A percentile compares a stretch with the other conserved stretches of the same genome.
Evolutionary conservation across 2,113 vertebrate genomes (phyloP).

Genomic region (Mystacornis crossleyi): DNA sequence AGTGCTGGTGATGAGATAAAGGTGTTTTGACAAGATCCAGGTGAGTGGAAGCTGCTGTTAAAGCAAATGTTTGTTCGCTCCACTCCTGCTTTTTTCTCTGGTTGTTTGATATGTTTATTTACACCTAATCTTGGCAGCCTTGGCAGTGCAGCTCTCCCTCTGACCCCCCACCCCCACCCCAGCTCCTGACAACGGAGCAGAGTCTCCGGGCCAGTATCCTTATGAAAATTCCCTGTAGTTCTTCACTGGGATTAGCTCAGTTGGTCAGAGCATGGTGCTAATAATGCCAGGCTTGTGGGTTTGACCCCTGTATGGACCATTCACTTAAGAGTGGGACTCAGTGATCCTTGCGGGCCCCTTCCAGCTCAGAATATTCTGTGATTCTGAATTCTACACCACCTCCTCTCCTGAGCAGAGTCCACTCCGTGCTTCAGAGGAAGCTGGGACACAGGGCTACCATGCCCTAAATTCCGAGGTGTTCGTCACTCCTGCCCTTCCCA

Average conservation of each 20-base stretch:
- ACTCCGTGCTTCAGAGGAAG: neutral
- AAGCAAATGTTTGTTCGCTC: neutral
- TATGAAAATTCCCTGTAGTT: neutral
- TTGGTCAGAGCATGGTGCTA: neutral
- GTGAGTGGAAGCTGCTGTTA: constrained; percentile 3
- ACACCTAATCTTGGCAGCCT: neutral
- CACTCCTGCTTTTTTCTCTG: neutral
- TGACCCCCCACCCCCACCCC: too few relatives aligned
- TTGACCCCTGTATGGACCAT: neutral
- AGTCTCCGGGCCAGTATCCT: neutral
- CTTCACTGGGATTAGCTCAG: neutral
- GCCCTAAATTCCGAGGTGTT: neutral
- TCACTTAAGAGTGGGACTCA: neutral
- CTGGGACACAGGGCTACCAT: neutral
- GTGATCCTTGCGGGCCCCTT: neutral
- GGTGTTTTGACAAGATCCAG: constrained; percentile 1
- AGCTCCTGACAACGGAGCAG: neutral
- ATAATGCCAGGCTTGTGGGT: neutral
- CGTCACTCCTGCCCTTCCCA: neutral
- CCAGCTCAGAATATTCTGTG: neutral
- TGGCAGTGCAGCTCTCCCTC: neutral
- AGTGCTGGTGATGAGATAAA: neutral
- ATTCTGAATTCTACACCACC: neutral
- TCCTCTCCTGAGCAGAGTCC: neutral
- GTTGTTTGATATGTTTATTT: neutral